Evolutionary conservation across 64 coral and sea anemone species (phyloP), one percentile per base, ranked within the genome.

Genomic region (Orbicella faveolata): DNA sequence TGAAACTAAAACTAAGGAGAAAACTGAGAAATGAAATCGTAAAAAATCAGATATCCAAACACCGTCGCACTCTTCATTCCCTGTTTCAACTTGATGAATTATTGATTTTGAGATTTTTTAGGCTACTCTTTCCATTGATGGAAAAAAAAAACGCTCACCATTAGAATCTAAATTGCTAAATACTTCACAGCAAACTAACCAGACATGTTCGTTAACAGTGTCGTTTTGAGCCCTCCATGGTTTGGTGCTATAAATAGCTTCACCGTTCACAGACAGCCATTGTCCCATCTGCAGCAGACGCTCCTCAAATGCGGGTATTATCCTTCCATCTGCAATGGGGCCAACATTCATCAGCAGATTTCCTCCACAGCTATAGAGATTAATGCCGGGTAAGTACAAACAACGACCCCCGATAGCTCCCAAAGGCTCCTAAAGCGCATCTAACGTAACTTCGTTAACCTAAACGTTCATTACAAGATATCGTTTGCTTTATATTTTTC

Each of bases 201-300:
- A 53, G 19, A 78, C 35, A 44, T 44, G 34, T 78, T 37, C 37
- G 76, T 30, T 37, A 36, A 78, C n/a, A 53, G 86, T 88, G 25
- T 88, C 86, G 20, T 88, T 88, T 37, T 88, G 86, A n/a, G 52
- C 26, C 21, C n/a, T 75, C 86, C 86, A 88, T 12, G 86, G 86
- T 61, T 88, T 88, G 73, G 39, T 88, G 16, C 55, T 68, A 30
- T 88, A 88, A 39, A 88, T 77, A 44, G 72, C 86, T 64, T 88
- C 86, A 6, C 86, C 86, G 35, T 88, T 88, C 19, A 88, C 86
- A 21, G 41, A 36, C 25, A 88, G 51, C 86, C 86, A 88, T 9
- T 88, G 54, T 59, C 86, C 86, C 86, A 88, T 88, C 36, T 88
- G 70, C 9, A 51, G 25, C 1, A 76, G 52, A 16, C 86, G 86